Evolutionary conservation across 2,113 vertebrate species (phyloP).

Genomic region (Pogona vitticeps): DNA sequence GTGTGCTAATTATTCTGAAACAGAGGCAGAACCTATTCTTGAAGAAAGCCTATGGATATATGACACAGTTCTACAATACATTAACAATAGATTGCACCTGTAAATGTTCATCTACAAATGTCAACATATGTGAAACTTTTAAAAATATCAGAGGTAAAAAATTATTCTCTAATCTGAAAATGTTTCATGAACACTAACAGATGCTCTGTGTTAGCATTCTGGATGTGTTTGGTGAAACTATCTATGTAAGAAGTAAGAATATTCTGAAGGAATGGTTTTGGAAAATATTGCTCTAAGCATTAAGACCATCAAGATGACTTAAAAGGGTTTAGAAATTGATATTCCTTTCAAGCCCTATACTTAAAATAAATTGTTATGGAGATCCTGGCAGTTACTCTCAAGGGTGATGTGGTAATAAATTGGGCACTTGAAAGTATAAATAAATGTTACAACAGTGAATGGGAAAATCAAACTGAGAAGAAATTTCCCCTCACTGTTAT

Average conservation of each 20-base stretch:
- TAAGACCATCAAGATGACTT: neutral
- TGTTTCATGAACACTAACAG: too few species aligned
- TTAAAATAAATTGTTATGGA: conserved; percentile 7
- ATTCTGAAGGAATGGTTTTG: neutral
- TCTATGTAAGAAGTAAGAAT: neutral
- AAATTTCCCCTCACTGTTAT: neutral
- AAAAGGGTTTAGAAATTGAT: conserved; percentile 9
- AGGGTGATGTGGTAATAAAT: neutral
- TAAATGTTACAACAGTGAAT: neutral
- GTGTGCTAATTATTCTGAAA: neutral
- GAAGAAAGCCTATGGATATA: neutral
- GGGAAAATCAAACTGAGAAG: neutral
- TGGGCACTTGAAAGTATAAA: neutral
- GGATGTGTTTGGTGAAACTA: neutral
- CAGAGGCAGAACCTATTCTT: neutral
- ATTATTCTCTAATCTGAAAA: neutral
- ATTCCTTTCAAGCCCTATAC: neutral
- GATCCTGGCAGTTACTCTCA: neutral
- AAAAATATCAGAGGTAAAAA: neutral
- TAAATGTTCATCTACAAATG: neutral
- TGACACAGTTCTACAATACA: neutral
- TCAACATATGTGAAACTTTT: neutral
- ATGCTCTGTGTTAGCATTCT: neutral
- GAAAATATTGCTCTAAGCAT: neutral
- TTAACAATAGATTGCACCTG: neutral